Evolutionary conservation across 2,888 invertebrate species (phyloP).

Genomic region (Cyaniris semiargus): DNA sequence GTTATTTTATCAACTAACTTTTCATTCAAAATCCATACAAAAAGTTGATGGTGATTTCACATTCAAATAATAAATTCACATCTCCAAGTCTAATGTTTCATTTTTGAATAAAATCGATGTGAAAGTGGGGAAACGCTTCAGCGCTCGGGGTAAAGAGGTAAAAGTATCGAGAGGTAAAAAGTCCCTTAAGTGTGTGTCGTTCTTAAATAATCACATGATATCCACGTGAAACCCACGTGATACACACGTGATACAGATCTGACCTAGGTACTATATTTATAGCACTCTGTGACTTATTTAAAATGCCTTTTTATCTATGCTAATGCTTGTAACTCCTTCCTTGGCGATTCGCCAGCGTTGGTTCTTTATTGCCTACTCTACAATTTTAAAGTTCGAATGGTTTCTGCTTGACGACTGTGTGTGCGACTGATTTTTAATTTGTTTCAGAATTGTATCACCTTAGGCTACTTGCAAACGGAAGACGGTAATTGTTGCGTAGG

Average conservation of each 20-base stretch:
- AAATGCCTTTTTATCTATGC: slow-evolving; percentile 35
- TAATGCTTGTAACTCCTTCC: slow-evolving; percentile 33
- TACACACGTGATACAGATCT: slow-evolving; percentile 21
- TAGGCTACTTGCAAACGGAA: not conserved
- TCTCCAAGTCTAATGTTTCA: slow-evolving; percentile 24
- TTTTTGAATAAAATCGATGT: slow-evolving; percentile 18
- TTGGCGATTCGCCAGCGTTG: slow-evolving; percentile 29
- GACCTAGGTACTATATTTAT: slow-evolving; percentile 31
- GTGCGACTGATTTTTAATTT: not conserved
- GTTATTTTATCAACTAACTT: not conserved
- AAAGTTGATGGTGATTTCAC: slow-evolving; percentile 12
- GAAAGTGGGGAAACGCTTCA: slow-evolving; percentile 15
- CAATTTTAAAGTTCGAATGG: slow-evolving; percentile 13
- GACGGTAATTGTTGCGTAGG: not conserved
- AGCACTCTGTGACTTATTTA: slow-evolving; percentile 33
- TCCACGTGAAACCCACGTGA: not conserved
- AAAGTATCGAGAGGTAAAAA: slow-evolving; percentile 20
- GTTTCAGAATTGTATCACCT: not conserved
- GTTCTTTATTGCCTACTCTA: slow-evolving; percentile 15
- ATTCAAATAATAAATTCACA: slow-evolving; percentile 18
- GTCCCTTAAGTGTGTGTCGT: not conserved
- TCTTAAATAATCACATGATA: slow-evolving; percentile 8
- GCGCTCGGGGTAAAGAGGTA: slow-evolving; percentile 14
- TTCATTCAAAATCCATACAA: not conserved
- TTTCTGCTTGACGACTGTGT: not conserved